A percentile compares a stretch with the other conserved stretches of the same genome.
Evolutionary conservation across 2,113 vertebrate genomes (phyloP).

Genomic region (Rissa tridactyla): DNA sequence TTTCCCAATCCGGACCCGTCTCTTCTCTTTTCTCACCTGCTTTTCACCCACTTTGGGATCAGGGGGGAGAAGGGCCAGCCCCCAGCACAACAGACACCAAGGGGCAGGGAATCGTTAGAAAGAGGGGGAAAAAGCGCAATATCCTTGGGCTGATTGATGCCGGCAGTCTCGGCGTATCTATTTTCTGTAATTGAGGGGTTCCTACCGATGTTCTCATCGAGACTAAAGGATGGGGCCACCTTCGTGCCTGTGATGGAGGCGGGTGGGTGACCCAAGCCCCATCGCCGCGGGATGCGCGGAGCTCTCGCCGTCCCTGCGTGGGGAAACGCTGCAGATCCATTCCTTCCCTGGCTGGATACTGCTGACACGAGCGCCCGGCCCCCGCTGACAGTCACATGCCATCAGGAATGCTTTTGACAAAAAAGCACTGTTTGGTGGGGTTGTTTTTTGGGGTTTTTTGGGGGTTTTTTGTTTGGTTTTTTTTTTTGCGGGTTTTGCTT

Average conservation of each 20-base stretch:
- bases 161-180: background rate
- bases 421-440: background rate
- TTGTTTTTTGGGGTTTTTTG: background rate
- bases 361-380: background rate
- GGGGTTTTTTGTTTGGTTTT: background rate
- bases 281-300: background rate
- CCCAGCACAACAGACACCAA: background rate
- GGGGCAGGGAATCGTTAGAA: background rate
- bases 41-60: background rate
- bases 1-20: background rate
- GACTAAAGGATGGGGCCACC: background rate
- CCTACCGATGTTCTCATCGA: background rate
- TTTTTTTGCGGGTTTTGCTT: background rate
- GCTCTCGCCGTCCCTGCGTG: background rate
- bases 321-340: background rate
- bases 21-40: background rate
- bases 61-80: background rate
- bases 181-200: background rate
- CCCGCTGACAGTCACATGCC: background rate
- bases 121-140: background rate
- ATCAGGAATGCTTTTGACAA: slow-evolving; percentile 6
- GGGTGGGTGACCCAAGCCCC: background rate
- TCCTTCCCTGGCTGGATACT: background rate
- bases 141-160: background rate
- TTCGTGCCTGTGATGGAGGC: background rate